These are phyloP conservation scores for Mus pahari DNA, from an alignment of 2,113 vertebrate genomes.

Conservation along the genomic window DNA sequence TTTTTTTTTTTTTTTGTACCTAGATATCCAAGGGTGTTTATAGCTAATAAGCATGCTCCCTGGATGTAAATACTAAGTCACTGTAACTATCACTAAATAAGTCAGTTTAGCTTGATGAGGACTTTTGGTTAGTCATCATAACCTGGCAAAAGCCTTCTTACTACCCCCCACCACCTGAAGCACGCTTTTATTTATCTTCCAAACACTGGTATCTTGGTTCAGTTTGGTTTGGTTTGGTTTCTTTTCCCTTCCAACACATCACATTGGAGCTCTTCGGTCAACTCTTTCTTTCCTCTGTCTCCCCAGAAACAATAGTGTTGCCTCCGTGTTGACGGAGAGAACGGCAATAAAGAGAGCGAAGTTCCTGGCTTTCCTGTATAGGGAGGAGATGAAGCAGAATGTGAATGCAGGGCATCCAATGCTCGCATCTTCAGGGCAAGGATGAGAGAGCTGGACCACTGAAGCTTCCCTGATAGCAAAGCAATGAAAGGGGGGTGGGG, in stretches of 20 bases:
- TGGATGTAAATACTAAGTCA: constrained; percentile 48
- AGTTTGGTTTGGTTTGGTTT: too few species aligned
- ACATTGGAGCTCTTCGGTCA: neutral
- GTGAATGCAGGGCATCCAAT: too few species aligned
- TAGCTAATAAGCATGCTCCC: neutral
- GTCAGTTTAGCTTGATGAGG: constrained; percentile 10
- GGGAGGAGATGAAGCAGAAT: neutral
- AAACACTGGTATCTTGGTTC: neutral
- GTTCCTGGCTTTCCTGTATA: neutral
- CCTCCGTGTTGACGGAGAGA: neutral
- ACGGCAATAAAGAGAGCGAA: neutral
- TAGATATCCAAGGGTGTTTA: neutral
- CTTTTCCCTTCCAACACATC: neutral
- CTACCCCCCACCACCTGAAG: neutral
- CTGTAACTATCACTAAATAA: constrained; percentile 47
- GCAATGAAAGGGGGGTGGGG: neutral
- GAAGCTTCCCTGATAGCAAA: neutral
- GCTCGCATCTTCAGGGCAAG: too few species aligned
- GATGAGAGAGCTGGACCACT: neutral
- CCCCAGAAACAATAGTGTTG: neutral
- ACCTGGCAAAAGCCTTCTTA: neutral
- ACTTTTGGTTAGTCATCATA: neutral
- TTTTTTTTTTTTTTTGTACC: constrained; percentile 36
- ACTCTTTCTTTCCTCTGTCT: neutral
- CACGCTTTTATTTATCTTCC: neutral